phyloP scores from a whole-genome alignment of 2,113 vertebrate species.

The Nanorana parkeri region DNA sequence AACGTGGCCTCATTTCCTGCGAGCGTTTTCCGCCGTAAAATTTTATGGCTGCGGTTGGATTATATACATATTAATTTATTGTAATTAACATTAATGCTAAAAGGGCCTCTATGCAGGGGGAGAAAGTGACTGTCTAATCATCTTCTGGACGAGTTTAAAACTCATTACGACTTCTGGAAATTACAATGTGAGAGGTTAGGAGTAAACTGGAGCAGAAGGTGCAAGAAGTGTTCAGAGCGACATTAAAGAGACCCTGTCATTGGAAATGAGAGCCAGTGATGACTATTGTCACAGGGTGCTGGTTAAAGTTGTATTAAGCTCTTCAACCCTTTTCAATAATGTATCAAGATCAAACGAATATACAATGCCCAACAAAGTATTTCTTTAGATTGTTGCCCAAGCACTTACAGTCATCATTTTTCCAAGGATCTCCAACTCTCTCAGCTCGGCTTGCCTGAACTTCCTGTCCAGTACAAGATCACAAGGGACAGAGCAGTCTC shows the following conservation, averaged over 20 bases:
- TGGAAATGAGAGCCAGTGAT: too few species aligned
- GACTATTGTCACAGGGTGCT: too few species aligned
- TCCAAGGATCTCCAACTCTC: too few species aligned
- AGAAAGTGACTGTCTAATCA: conserved; percentile 4
- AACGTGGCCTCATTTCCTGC: background rate
- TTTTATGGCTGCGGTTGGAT: conserved; percentile 15
- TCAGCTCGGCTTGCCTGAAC: too few species aligned
- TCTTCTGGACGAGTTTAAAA: background rate
- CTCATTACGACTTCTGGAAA: background rate
- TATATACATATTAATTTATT: conserved; percentile 45
- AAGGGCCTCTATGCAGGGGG: background rate
- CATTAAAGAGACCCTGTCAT: background rate
- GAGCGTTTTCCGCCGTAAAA: background rate
- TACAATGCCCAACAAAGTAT: too few species aligned
- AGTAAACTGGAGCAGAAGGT: background rate
- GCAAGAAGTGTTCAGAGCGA: background rate
- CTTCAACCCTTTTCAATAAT: too few species aligned
- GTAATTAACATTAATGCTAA: conserved; percentile 40
- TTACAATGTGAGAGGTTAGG: background rate
- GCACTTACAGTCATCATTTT: too few species aligned
- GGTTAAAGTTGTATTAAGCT: too few species aligned
- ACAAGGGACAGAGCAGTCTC: too few species aligned
- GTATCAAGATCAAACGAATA: too few species aligned
- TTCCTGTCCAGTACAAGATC: too few species aligned
- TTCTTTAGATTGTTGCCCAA: too few species aligned